phyloP scores from a whole-genome alignment of 2,113 vertebrate species.

The Amphiprion percula region DNA sequence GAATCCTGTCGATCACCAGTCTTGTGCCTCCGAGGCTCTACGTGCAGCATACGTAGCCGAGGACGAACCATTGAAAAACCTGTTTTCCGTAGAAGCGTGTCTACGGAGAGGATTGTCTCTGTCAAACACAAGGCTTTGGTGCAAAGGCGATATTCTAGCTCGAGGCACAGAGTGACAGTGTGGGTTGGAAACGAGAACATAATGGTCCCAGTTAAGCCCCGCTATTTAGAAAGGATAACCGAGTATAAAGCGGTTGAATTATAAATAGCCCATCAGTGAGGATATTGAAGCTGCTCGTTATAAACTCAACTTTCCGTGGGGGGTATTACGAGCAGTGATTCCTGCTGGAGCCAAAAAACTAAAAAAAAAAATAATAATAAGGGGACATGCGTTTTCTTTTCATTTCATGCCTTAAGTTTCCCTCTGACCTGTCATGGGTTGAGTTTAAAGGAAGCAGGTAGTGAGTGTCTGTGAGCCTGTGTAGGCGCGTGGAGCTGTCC shows the following conservation, averaged over 20 bases:
- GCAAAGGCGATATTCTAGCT: conserved; percentile 55
- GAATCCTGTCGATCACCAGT: conserved; percentile 22
- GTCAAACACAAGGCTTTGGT: conserved; percentile 56
- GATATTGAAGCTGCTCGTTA: conserved; percentile 16
- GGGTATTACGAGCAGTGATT: conserved; percentile 1
- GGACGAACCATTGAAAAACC: conserved; percentile 41
- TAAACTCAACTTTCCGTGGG: conserved; percentile 40
- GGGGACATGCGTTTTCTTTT: conserved; percentile 17
- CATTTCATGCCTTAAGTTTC: conserved; percentile 39
- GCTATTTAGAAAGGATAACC: conserved; percentile 37
- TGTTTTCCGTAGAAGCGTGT: conserved; percentile 42
- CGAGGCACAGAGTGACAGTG: conserved; percentile 53
- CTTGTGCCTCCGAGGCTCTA: conserved; percentile 16
- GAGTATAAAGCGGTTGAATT: conserved; percentile 26
- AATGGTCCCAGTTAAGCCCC: conserved; percentile 49
- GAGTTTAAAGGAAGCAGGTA: conserved; percentile 35
- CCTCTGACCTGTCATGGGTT: conserved; percentile 47
- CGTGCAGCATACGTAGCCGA: conserved; percentile 22
- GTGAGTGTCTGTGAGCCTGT: conserved; percentile 45
- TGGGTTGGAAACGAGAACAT: conserved; percentile 48
- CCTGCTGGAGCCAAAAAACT: conserved; percentile 1
- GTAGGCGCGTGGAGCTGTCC: conserved; percentile 82
- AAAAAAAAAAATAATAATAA: conserved; percentile 2
- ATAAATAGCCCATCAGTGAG: conserved; percentile 28
- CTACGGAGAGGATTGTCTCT: conserved; percentile 49